phyloP scores from a whole-genome alignment of 30 jellyfish, hydroid and myxozoan genomes.

The Aurelia aurita complex sp. Pacific region DNA sequence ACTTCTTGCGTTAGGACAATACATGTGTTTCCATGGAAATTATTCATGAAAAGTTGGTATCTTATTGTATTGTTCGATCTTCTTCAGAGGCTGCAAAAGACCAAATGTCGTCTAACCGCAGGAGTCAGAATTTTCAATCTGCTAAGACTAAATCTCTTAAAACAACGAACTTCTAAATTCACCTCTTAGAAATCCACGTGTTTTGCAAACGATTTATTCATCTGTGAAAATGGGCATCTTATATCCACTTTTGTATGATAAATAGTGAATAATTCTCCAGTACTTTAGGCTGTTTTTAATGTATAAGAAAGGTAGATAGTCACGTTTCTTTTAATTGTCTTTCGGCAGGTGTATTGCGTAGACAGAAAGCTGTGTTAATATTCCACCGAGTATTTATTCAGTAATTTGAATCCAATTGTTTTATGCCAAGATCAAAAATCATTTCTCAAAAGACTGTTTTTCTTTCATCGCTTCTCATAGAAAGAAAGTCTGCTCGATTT shows the following conservation, averaged over 20 bases:
- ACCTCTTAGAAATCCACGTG: too few species aligned
- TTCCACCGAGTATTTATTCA: constrained; percentile 53
- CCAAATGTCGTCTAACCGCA: constrained; percentile 40
- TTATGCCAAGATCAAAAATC: constrained; percentile 16
- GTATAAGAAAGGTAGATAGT: constrained; percentile 7
- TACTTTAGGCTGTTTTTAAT: background rate
- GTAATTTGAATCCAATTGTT: constrained; percentile 70
- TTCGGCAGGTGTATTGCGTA: constrained; percentile 64
- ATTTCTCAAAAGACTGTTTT: background rate
- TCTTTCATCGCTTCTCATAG: too few species aligned
- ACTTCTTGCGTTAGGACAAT: constrained; percentile 31
- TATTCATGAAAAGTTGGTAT: constrained; percentile 71
- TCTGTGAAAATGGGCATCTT: background rate
- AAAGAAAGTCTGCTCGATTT: too few species aligned
- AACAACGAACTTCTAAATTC: too few species aligned
- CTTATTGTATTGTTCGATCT: constrained; percentile 44
- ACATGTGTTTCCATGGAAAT: constrained; percentile 70
- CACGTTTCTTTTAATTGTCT: constrained; percentile 59
- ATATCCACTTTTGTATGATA: background rate
- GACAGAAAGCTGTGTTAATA: constrained; percentile 74
- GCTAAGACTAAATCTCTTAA: too few species aligned
- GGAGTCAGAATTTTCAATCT: too few species aligned
- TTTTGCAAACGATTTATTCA: background rate
- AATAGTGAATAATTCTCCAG: background rate
- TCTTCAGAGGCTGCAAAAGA: constrained; percentile 47